Conservation (phyloP, 2,797 vertebrate species). For the Valencia hispanica region DNA sequence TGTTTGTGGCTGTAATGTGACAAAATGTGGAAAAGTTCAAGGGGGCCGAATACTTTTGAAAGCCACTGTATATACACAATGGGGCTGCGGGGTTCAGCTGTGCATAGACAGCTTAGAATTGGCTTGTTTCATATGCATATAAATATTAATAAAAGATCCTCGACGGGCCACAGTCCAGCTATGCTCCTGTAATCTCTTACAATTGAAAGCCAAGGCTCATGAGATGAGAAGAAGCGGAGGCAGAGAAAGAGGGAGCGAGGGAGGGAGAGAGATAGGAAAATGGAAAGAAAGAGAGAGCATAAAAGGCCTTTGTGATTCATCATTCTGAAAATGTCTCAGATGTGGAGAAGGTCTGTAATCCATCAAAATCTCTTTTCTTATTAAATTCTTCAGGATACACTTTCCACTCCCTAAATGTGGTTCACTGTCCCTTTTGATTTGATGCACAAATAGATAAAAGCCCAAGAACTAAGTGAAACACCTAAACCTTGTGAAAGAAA, state of each 20-base stretch:
- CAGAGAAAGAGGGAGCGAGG: slow-evolving; percentile 47
- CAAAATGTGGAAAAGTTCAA: too few species aligned
- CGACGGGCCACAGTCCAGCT: slow-evolving; percentile 75
- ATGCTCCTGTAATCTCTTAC: slow-evolving; percentile 83
- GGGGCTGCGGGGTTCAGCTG: slow-evolving; percentile 65
- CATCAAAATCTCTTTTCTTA: slow-evolving; percentile 87
- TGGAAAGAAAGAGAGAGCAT: slow-evolving; percentile 59
- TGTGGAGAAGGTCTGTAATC: slow-evolving; percentile 84
- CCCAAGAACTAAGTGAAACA: slow-evolving; percentile 72
- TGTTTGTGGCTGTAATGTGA: too few species aligned
- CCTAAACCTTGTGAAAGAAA: slow-evolving; percentile 51
- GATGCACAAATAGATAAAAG: slow-evolving; percentile 83
- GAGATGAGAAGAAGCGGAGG: slow-evolving; percentile 70
- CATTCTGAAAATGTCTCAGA: slow-evolving; percentile 85
- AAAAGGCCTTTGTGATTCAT: slow-evolving; percentile 84
- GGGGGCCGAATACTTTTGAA: too few species aligned
- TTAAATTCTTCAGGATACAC: slow-evolving; percentile 86
- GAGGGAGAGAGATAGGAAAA: slow-evolving; percentile 44
- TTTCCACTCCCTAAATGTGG: slow-evolving; percentile 81
- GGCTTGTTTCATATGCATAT: slow-evolving; percentile 83
- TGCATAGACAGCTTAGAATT: slow-evolving; percentile 70
- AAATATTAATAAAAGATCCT: slow-evolving; percentile 85
- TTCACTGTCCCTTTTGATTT: slow-evolving; percentile 82
- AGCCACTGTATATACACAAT: slow-evolving; percentile 38
- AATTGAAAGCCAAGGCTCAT: slow-evolving; percentile 83